Evolutionary conservation across 1,140 invertebrate species (phyloP).

Genomic region (Vanessa atalanta): DNA sequence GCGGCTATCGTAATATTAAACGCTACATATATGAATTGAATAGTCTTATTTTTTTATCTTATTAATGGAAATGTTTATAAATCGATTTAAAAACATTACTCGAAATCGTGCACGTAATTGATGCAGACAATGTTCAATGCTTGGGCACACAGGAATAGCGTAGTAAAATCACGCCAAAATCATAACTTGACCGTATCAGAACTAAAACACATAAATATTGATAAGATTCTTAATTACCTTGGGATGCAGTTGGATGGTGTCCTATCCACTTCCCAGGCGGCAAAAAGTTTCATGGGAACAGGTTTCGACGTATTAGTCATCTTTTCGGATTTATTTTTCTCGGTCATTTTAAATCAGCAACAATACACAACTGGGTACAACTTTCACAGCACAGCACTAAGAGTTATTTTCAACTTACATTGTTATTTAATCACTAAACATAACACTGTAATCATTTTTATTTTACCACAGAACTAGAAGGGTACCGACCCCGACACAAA

Average conservation of each 20-base stretch:
- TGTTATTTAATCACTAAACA: constrained; percentile 75
- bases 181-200: constrained; percentile 48
- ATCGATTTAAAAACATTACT: constrained; percentile 17
- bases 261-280: constrained; percentile 98
- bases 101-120: constrained; percentile 24
- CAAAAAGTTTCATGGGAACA: constrained; percentile 98
- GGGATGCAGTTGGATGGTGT: constrained; percentile 98
- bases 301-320: constrained; percentile 86
- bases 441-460: constrained; percentile 68
- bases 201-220: constrained; percentile 30
- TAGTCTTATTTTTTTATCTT: constrained; percentile 12
- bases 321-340: constrained; percentile 81
- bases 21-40: neutral
- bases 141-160: constrained; percentile 31
- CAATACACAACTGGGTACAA: constrained; percentile 61
- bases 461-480: constrained; percentile 43
- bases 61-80: constrained; percentile 15
- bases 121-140: constrained; percentile 24
- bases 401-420: constrained; percentile 58
- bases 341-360: constrained; percentile 77
- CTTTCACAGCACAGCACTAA: constrained; percentile 73
- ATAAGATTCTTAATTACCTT: constrained; percentile 83
- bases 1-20: neutral
- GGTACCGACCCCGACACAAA: constrained; percentile 52
- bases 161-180: constrained; percentile 38